A percentile compares a stretch with the other conserved stretches of the same genome.
Conservation (phyloP, 2,113 vertebrate species). For the Echinops telfairi region DNA sequence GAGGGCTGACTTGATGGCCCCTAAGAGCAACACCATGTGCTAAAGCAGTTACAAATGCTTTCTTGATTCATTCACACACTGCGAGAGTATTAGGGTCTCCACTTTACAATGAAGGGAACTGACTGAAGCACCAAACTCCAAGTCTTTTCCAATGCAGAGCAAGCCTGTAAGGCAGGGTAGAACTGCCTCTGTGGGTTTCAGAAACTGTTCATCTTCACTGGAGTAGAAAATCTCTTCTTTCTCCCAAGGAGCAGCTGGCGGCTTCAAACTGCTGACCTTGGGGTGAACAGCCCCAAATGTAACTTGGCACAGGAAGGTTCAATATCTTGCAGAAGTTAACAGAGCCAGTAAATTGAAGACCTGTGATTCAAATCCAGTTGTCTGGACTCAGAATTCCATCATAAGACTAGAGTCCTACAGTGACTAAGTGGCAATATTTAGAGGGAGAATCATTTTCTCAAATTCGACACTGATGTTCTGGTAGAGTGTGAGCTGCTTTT, state of each 20-base stretch:
- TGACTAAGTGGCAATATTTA: not conserved
- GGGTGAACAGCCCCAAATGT: no score
- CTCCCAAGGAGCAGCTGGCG: no score
- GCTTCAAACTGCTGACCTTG: no score
- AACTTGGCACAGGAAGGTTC: not conserved
- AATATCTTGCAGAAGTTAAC: not conserved
- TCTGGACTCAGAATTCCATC: not conserved
- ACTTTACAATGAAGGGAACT: constrained; percentile 58
- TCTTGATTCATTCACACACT: not conserved
- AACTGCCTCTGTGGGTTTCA: no score
- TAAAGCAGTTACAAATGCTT: constrained; percentile 19
- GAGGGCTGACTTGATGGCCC: not conserved
- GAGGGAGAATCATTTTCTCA: constrained; percentile 23
- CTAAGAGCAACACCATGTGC: not conserved
- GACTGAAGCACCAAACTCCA: not conserved
- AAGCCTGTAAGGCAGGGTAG: no score
- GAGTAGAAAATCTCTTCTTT: no score
- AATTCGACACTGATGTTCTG: constrained; percentile 29
- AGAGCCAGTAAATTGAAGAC: constrained; percentile 23
- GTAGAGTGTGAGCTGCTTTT: constrained; percentile 37
- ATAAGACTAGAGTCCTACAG: not conserved
- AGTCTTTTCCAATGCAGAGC: no score
- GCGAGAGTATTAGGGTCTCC: not conserved
- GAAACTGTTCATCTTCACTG: no score
- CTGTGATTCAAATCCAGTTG: not conserved